Percentiles rank a stretch among this genome's conserved stretches.
These are phyloP conservation scores for Neoascia interrupta DNA, from an alignment of 2,888 invertebrate genomes.

Conservation along the genomic window DNA sequence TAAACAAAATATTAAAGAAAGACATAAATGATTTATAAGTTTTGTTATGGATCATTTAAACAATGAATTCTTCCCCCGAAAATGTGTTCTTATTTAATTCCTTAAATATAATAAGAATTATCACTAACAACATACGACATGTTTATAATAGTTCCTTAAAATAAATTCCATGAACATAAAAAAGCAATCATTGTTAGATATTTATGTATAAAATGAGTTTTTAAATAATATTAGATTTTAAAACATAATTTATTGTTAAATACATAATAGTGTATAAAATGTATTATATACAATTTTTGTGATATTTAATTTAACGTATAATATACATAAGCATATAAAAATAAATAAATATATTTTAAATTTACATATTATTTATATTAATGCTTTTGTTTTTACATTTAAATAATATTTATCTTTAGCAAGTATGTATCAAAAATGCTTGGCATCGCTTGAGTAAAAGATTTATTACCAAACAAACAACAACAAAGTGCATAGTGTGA, in stretches of 20 bases:
- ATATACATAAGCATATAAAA: constrained; percentile 40
- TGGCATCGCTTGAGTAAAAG: constrained; percentile 72
- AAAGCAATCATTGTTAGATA: constrained; percentile 65
- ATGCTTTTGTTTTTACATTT: constrained; percentile 28
- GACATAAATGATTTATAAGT: constrained; percentile 5
- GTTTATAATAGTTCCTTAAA: constrained; percentile 71
- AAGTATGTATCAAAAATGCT: constrained; percentile 68
- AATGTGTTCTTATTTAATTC: constrained; percentile 62
- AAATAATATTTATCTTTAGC: constrained; percentile 39
- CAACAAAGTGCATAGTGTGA: constrained; percentile 71
- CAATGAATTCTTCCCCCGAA: constrained; percentile 25
- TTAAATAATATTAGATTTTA: constrained; percentile 1
- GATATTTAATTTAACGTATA: constrained; percentile 64
- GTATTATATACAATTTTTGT: constrained; percentile 59
- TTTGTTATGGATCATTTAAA: constrained; percentile 24
- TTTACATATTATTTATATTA: constrained; percentile 48
- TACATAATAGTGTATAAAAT: constrained; percentile 46
- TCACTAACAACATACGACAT: constrained; percentile 51
- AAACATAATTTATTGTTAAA: constrained; percentile 49
- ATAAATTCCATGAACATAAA: constrained; percentile 26
- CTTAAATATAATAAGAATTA: constrained; percentile 35
- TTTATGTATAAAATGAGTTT: constrained; percentile 40
- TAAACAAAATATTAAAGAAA: constrained; percentile 5
- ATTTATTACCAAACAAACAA: constrained; percentile 23
- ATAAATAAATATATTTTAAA: constrained; percentile 43